These are phyloP conservation scores for Alaudala cheleensis DNA, from an alignment of 2,113 vertebrate species.

Conservation along the genomic window DNA sequence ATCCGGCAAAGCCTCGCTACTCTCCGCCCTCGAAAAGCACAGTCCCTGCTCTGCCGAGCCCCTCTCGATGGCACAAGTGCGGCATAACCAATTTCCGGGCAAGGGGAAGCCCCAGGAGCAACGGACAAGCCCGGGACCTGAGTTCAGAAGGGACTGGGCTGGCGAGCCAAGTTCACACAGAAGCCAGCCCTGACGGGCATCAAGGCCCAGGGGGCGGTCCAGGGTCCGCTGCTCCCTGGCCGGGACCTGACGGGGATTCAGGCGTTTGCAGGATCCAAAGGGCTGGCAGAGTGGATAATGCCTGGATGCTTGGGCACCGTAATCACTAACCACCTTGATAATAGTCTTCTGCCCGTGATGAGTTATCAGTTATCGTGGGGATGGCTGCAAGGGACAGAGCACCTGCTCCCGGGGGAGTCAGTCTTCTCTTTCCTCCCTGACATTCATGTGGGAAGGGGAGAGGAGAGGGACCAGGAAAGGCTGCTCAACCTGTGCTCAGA, in stretches of 20 bases:
- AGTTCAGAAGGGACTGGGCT: too few species aligned
- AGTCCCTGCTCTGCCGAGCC: not conserved
- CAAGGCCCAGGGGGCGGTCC: fast-evolving
- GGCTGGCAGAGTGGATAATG: fast-evolving
- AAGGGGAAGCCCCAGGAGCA: not conserved
- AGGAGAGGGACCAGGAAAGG: not conserved
- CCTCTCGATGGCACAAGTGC: not conserved
- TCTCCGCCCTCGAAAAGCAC: not conserved
- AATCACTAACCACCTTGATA: not conserved
- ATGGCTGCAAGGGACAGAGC: not conserved
- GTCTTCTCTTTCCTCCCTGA: not conserved
- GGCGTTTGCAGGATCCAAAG: fast-evolving
- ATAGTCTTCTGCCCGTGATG: fast-evolving
- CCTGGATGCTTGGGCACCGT: not conserved
- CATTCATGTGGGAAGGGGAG: not conserved
- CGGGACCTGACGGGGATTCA: fast-evolving
- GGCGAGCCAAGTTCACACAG: not conserved
- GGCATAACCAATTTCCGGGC: too few species aligned
- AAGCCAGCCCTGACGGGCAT: fast-evolving
- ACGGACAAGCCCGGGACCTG: too few species aligned
- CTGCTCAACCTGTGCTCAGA: not conserved
- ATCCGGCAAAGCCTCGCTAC: not conserved
- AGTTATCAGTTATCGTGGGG: not conserved
- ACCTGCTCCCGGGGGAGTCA: not conserved
- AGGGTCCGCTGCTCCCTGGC: not conserved